A percentile compares a stretch with the other conserved stretches of the same genome.
Evolutionary conservation across 2,113 vertebrate species (phyloP).

Genomic region (Lasiurus cinereus): DNA sequence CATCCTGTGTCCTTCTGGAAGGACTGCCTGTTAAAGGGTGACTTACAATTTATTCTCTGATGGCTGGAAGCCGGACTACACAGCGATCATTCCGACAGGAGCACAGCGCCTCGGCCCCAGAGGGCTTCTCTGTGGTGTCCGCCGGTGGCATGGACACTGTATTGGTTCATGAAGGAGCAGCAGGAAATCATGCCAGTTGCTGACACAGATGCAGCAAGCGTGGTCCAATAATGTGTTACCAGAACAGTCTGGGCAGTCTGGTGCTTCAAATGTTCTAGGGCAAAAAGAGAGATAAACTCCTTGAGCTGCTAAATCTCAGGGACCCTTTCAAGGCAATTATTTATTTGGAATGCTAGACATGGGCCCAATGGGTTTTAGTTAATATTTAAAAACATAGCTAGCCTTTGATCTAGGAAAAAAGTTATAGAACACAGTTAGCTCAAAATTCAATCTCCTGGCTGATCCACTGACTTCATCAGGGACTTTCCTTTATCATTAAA

Average conservation of each 20-base stretch:
- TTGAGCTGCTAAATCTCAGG: neutral
- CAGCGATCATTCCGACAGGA: neutral
- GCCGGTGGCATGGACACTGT: neutral
- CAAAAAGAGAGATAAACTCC: neutral
- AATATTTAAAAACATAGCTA: neutral
- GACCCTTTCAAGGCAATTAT: neutral
- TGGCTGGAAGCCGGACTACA: neutral
- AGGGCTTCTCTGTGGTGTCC: neutral
- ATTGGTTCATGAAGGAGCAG: rapidly evolving
- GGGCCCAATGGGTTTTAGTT: neutral
- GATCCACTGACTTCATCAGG: neutral
- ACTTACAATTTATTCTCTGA: neutral
- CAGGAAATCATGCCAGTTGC: neutral
- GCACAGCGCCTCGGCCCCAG: neutral
- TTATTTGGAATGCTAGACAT: neutral
- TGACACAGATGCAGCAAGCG: neutral
- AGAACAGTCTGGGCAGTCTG: neutral
- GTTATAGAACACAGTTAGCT: neutral
- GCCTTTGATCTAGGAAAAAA: neutral
- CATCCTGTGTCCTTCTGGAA: neutral
- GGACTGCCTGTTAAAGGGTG: neutral
- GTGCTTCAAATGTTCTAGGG: neutral
- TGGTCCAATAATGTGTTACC: neutral
- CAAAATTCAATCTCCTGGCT: neutral
- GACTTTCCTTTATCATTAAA: neutral